phyloP scores from a whole-genome alignment of 2,888 invertebrate genomes.

The Cactoblastis cactorum region DNA sequence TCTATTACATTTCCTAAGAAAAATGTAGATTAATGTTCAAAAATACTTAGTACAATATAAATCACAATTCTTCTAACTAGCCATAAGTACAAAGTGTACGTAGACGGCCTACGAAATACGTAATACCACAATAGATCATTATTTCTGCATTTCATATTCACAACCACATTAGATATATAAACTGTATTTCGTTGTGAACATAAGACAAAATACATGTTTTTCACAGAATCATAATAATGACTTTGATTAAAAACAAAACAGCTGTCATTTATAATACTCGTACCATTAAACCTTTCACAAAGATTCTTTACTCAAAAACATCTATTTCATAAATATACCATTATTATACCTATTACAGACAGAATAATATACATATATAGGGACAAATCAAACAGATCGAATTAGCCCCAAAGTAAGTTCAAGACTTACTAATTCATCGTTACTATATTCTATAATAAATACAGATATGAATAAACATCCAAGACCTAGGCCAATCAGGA shows the following conservation, averaged over 20 bases:
- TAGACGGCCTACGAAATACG: conserved; percentile 32
- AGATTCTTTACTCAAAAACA: not conserved
- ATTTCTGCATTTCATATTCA: conserved; percentile 44
- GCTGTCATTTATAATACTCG: not conserved
- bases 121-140: conserved; percentile 34
- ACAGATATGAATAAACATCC: too few relatives aligned
- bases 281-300: not conserved
- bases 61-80: conserved; percentile 49
- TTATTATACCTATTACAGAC: too few relatives aligned
- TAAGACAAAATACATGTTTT: conserved; percentile 27
- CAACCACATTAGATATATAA: conserved; percentile 48
- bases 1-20: conserved; percentile 30
- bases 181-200: conserved; percentile 47
- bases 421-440: too few relatives aligned
- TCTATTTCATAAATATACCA: not conserved
- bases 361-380: too few relatives aligned
- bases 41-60: conserved; percentile 40
- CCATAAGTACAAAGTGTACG: conserved; percentile 52
- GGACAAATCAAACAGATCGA: too few relatives aligned
- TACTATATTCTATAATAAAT: too few relatives aligned
- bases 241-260: not conserved
- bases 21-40: conserved; percentile 36
- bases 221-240: not conserved
- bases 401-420: too few relatives aligned
- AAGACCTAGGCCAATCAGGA: too few relatives aligned